Evolutionary conservation across 2,113 vertebrate genomes (phyloP), one percentile per base, ranked within the genome.

Genomic region (Jaculus jaculus): DNA sequence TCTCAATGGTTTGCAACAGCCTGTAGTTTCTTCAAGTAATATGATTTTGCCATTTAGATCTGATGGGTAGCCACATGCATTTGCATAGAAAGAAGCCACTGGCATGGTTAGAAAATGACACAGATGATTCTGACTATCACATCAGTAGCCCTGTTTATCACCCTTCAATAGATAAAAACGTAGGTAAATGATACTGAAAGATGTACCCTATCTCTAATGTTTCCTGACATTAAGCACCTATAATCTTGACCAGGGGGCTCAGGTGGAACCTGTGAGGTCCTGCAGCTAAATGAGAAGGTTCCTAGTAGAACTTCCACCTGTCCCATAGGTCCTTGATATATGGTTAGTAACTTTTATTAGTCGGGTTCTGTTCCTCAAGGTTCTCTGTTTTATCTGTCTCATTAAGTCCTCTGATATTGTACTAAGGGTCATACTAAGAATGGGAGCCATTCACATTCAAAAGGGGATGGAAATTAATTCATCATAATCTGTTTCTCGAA

Each of bases 301-400:
- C 17, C 77, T 71, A 39, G 15, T 51, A 71, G 39, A 84, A 84
- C 1, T 78, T 79, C 72, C 85, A 34, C 92, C 58, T 15, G 77
- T 94, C 15, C 21, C 1, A 11, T 15, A 72, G 69, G 69, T 80
- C 11, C 11, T 9, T 10, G 16, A 21, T 15, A n/a, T 78, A 47
- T 63, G 26, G 28, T 63, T 68, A 39, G 30, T 11, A 23, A 58
- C 23, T 24, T 61, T 72, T 75, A 37, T 81, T 69, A 28, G 15
- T 42, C 28, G 81, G 23, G 42, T 81, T 89, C 37, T 84, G 13
- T 87, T 95, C 68, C 32, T 88, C 23, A 51, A 87, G n/a, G 17
- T 89, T 87, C 63, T 9, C 21, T 91, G n/a, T 68, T 89, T 91
- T 75, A 60, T 83, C 1, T 71, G 34, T 91, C 30, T 92, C 6